A percentile compares a stretch with the other conserved stretches of the same genome.
phyloP scores from a whole-genome alignment of 2,797 vertebrate genomes.

The Loriculus beryllinus region DNA sequence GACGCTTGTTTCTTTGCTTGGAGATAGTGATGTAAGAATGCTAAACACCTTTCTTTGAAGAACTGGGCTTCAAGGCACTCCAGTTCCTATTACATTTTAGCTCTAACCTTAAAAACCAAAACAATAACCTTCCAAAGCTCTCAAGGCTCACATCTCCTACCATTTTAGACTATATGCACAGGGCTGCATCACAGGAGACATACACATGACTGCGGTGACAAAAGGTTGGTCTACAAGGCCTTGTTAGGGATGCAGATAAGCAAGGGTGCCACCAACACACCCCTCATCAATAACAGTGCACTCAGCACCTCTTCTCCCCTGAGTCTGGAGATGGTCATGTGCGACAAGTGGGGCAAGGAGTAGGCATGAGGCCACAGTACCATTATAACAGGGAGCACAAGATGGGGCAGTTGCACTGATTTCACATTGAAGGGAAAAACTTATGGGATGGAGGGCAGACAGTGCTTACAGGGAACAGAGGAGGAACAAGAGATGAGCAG shows the following conservation, averaged over 20 bases:
- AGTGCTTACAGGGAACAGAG: not conserved
- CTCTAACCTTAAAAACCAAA: not conserved
- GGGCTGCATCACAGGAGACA: not conserved
- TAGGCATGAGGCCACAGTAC: not conserved
- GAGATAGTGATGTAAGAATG: not conserved
- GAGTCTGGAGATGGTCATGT: not conserved
- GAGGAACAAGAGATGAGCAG: not conserved
- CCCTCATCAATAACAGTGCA: not conserved
- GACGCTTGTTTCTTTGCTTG: not conserved
- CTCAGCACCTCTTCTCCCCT: not conserved
- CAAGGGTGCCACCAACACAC: not conserved
- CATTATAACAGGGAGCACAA: not conserved
- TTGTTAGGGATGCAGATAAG: not conserved
- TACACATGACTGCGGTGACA: accelerated
- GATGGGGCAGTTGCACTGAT: not conserved
- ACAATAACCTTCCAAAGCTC: not conserved
- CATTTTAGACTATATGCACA: not conserved
- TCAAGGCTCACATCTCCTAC: not conserved
- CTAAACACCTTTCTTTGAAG: not conserved
- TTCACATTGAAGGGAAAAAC: not conserved
- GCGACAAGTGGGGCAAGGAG: not conserved
- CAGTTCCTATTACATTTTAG: not conserved
- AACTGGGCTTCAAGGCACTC: not conserved
- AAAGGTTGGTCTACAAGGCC: not conserved
- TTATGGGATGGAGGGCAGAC: not conserved